Evolutionary conservation across 2,797 vertebrate genomes (phyloP).

Genomic region (Coendou prehensilis): DNA sequence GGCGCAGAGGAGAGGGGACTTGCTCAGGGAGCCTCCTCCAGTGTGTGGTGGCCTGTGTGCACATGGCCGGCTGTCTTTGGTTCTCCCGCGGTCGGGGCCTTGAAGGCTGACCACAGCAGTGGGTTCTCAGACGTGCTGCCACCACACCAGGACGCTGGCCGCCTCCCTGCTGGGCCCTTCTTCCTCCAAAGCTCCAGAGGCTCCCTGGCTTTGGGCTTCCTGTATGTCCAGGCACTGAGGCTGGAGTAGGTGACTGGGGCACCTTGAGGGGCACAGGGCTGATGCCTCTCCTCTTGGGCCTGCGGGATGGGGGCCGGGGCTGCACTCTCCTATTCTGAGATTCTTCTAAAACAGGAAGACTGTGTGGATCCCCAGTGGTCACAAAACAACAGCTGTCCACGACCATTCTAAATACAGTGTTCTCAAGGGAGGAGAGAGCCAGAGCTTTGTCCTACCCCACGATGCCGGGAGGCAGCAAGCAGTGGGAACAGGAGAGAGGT

Average conservation of each 20-base stretch:
- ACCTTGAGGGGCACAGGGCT: neutral
- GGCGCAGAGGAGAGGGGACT: neutral
- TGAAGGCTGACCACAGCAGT: neutral
- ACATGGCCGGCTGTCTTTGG: neutral
- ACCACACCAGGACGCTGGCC: neutral
- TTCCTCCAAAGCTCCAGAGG: fast-evolving
- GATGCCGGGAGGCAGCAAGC: neutral
- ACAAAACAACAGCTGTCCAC: slow-evolving; percentile 36
- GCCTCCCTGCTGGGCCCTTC: neutral
- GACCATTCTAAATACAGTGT: slow-evolving; percentile 16
- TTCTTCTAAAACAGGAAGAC: slow-evolving; percentile 61
- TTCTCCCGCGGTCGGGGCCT: neutral
- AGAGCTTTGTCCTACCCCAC: neutral
- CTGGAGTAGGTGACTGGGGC: neutral
- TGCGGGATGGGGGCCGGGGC: fast-evolving
- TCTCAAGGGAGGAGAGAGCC: slow-evolving; percentile 28
- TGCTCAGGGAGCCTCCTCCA: neutral
- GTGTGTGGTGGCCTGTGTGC: neutral
- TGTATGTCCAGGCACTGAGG: neutral
- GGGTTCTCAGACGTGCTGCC: neutral
- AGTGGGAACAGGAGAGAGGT: neutral
- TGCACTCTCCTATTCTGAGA: neutral
- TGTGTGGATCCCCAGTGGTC: slow-evolving; percentile 10
- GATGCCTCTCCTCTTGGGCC: fast-evolving
- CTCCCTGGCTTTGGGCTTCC: neutral